Evolutionary conservation across 2,113 vertebrate genomes (phyloP), one percentile per base, ranked within the genome.

Genomic region (Macrotus californicus): DNA sequence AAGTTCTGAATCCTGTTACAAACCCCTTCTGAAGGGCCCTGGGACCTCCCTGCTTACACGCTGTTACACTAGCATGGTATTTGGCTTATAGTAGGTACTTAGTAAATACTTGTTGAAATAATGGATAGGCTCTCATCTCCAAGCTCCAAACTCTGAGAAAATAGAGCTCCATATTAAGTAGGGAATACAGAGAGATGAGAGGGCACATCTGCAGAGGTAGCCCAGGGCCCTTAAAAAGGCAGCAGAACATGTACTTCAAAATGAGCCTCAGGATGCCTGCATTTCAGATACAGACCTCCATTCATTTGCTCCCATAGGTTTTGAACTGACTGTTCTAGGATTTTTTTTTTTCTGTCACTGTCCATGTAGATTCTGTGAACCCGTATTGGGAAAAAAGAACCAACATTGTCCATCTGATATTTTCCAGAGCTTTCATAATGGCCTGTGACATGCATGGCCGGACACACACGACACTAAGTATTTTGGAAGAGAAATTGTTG

Each of bases 21-120:
- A 56, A 24, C 54, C 54, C 54, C 7, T 22, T 56, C 10, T 56
- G 54, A 22, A 22, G 21, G 54, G 7, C 21, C 22, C 54, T 24
- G 22, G 54, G 54, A 8, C 54, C 54, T 56, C 54, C 54, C 54
- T 22, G 21, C 54, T 22, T 56, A 56, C 21, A 56, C 54, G 21
- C 22, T 56, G 54, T 56, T 56, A 56, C 22, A 56, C 54, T 56
- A 56, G 54, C 54, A n/a, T n/a, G 48, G 3, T 69, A 48, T 88
- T 89, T 94, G 83, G 6, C n/a, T 21, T 82, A 3, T 29, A 6
- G 19, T 85, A 76, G 67, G 24, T 66, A 77, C 13, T 72, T 36
- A 73, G 46, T 83, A 84, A 87, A 66, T 75, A 69, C 77, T 87
- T 81, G 22, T 89, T 77, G 75, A 91, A 61, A 54, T 88, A 43